Evolutionary conservation across 1,140 invertebrate species (phyloP).

Genomic region (Bombyx mori): ASM3026992v2 NC_085112.1:3862001-3862500

Average conservation of each 20-base stretch:
- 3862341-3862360: neutral
- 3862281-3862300: constrained; percentile 72
- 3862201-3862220: constrained; percentile 70
- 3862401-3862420: no score
- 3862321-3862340: constrained; percentile 51
- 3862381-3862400: no score
- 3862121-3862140: constrained; percentile 42
- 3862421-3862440: no score
- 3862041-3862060: constrained; percentile 71
- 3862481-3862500: no score
- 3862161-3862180: constrained; percentile 70
- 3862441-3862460: no score
- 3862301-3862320: constrained; percentile 72
- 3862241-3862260: constrained; percentile 64
- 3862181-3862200: constrained; percentile 72
- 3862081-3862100: constrained; percentile 56
- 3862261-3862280: constrained; percentile 68
- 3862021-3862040: constrained; percentile 64
- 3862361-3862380: no score
- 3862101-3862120: constrained; percentile 37
- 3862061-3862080: constrained; percentile 62
- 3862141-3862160: constrained; percentile 55
- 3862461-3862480: no score
- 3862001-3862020: constrained; percentile 69
- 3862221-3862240: constrained; percentile 59